A percentile compares a stretch with the other conserved stretches of the same genome.
These are phyloP conservation scores for Diabrotica balteata DNA, from an alignment of 2,888 invertebrate species.

Conservation along the genomic window DNA sequence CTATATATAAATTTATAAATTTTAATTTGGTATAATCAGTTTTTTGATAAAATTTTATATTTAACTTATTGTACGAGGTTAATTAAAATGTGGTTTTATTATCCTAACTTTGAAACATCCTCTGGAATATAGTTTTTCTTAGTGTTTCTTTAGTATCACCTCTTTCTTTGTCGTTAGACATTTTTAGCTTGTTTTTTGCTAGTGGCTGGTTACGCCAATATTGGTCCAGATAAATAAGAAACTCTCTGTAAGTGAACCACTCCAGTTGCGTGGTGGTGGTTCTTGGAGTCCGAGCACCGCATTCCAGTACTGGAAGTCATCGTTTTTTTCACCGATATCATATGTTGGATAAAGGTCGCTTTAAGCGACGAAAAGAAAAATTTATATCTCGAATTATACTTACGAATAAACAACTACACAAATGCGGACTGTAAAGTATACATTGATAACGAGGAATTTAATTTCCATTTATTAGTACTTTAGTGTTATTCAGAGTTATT, in stretches of 20 bases:
- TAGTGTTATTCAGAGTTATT: slow-evolving; percentile 75
- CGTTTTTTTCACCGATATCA: slow-evolving; percentile 67
- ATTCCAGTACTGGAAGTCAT: slow-evolving; percentile 77
- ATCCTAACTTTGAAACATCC: too few species aligned
- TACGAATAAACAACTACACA: slow-evolving; percentile 71
- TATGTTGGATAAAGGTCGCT: slow-evolving; percentile 70
- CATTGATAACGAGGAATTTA: slow-evolving; percentile 71
- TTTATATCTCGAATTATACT: slow-evolving; percentile 70
- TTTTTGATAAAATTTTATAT: too few species aligned
- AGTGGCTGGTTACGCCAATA: slow-evolving; percentile 64
- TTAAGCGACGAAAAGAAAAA: slow-evolving; percentile 74
- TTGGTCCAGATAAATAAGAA: slow-evolving; percentile 71
- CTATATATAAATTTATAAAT: too few species aligned
- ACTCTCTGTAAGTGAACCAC: slow-evolving; percentile 72
- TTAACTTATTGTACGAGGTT: too few species aligned
- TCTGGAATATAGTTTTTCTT: slow-evolving; percentile 20
- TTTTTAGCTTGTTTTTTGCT: slow-evolving; percentile 46
- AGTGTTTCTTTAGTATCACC: slow-evolving; percentile 4
- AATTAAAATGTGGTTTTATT: too few species aligned
- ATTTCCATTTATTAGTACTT: slow-evolving; percentile 73
- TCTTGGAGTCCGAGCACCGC: slow-evolving; percentile 72
- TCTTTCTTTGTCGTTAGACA: slow-evolving; percentile 8
- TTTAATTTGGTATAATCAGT: too few species aligned
- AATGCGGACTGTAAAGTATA: slow-evolving; percentile 73
- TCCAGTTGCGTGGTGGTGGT: slow-evolving; percentile 80